Evolutionary conservation across 2,888 invertebrate genomes (phyloP).

Genomic region (Mesorhabditis spiculigera): DNA sequence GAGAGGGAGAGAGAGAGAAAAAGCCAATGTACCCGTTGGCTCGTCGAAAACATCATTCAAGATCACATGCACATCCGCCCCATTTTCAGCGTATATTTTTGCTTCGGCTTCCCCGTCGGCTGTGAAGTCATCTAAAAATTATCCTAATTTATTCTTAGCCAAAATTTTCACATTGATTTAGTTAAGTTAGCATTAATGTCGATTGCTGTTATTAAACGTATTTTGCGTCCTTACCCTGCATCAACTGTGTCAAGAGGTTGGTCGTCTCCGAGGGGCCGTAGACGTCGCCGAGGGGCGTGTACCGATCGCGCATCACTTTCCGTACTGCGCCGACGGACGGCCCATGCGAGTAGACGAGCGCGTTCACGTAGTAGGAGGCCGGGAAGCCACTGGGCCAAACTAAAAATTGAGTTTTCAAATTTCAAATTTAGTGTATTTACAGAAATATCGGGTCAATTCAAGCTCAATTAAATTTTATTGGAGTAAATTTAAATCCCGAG

Average conservation of each 20-base stretch:
- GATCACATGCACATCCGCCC: neutral
- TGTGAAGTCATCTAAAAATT: neutral
- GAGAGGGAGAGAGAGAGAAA: too few species aligned
- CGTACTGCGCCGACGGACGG: neutral
- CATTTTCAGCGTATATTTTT: neutral
- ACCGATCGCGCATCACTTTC: neutral
- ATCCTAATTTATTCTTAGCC: neutral
- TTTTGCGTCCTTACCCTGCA: neutral
- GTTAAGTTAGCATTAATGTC: too few species aligned
- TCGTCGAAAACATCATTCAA: conserved; percentile 1
- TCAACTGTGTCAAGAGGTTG: neutral
- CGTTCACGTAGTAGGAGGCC: conserved; percentile 1
- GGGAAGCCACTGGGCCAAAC: neutral
- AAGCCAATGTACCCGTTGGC: neutral
- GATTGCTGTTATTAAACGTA: neutral
- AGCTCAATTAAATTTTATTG: neutral
- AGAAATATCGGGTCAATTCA: neutral
- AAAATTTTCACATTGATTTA: too few species aligned
- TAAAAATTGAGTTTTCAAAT: neutral
- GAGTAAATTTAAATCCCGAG: neutral
- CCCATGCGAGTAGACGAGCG: neutral
- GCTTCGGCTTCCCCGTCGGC: neutral
- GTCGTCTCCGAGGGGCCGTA: neutral
- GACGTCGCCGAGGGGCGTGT: conserved; percentile 6
- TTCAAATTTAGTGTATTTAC: neutral